Base-by-base conservation (phyloP, 2,888 invertebrate species). In the Epistrophella euchroma region DNA sequence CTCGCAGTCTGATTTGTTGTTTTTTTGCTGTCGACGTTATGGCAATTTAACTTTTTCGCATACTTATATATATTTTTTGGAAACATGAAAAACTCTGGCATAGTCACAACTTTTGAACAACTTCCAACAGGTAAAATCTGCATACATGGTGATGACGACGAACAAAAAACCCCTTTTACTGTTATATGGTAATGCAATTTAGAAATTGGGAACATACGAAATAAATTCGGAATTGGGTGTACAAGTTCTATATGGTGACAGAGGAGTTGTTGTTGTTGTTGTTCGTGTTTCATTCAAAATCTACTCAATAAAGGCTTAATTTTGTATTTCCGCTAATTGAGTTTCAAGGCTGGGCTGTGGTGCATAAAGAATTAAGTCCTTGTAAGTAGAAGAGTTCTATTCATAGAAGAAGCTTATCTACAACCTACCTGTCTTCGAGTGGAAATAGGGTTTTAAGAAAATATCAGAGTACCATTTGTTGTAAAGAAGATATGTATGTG, bases 41-140 rank as follows among this genome's bases (percentile, higher is more conserved):
- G 68, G 78, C 62, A 83, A 83, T 83, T 83, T 78, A 83, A 83
- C 83, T 78, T 78, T 62, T 78, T 56, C 64, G 56, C 37, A 74
- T 74, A 52, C n/a, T 2, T 47, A 25, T 25, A 4, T 32, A 62
- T 40, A 50, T 22, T 68, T 45, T 45, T 47, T 17, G 37, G 37
- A 32, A 47, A 68, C 52, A 28, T 35, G 62, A 56, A 83, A 70
- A 73, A 60, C 47, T 25, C 40, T 78, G 78, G 32, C 73, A 82
- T 2, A 5, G 35, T 62, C 60, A 45, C 52, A 60, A 45, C 47
- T 32, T 28, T 73, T 45, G 13, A 45, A 60, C 32, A 72, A 77
- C 52, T 52, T 64, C 74, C 52, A 64, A 64, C 74, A 68, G 68
- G 68, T 68, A 52, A 52, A 68, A 68, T 52, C 22, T 68, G 32